These are phyloP conservation scores for Neodiprion pinetum DNA, from an alignment of 1,140 invertebrate genomes.

Conservation along the genomic window DNA sequence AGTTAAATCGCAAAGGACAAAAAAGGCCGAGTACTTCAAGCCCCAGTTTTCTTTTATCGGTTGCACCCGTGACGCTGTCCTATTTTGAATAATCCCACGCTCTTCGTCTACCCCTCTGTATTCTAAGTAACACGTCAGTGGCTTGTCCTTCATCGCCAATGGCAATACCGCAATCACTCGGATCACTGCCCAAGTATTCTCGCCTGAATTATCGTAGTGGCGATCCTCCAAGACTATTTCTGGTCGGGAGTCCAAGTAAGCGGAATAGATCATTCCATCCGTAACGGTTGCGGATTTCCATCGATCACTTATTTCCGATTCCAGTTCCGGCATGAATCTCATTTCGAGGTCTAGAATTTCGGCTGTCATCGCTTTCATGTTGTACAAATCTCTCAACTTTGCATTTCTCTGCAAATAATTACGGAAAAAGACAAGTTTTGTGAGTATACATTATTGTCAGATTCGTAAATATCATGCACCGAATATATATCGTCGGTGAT, in stretches of 20 bases:
- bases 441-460: not conserved
- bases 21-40: slow-evolving; percentile 28
- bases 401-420: slow-evolving; percentile 18
- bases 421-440: not conserved
- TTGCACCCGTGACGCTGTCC: slow-evolving; percentile 19
- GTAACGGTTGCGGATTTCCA: slow-evolving; percentile 23
- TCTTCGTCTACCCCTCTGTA: slow-evolving; percentile 1
- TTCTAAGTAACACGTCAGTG: slow-evolving; percentile 27
- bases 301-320: not conserved
- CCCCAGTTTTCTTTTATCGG: slow-evolving; percentile 25
- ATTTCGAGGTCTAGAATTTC: slow-evolving; percentile 29
- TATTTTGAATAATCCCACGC: slow-evolving; percentile 2
- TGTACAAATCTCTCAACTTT: slow-evolving; percentile 21
- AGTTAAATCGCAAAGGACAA: slow-evolving; percentile 30
- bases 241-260: slow-evolving; percentile 32
- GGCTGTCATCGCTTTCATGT: slow-evolving; percentile 13
- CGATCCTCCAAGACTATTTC: slow-evolving; percentile 28
- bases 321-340: slow-evolving; percentile 19
- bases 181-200: slow-evolving; percentile 24
- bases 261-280: slow-evolving; percentile 33
- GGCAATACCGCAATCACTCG: slow-evolving; percentile 31
- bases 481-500: too few relatives aligned
- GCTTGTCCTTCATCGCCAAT: not conserved
- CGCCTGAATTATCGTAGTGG: not conserved
- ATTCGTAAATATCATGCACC: not conserved